Percentiles rank a stretch among this genome's conserved stretches.
phyloP scores from a whole-genome alignment of 2,888 invertebrate species.

The Acronicta leporina region DNA sequence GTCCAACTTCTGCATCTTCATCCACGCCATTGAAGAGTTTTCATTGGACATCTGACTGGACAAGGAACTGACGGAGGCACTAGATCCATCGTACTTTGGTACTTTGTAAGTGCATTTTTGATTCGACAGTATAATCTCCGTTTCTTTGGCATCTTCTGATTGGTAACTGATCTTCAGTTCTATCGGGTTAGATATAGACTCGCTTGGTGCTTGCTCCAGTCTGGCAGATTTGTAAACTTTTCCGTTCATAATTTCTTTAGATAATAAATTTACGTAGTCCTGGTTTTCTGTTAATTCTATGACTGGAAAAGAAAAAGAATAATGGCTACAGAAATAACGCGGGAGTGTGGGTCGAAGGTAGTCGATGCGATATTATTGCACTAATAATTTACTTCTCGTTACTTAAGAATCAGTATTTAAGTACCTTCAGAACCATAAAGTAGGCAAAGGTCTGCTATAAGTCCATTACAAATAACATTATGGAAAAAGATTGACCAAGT shows the following conservation, averaged over 20 bases:
- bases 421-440: too few relatives aligned
- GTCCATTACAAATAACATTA: too few relatives aligned
- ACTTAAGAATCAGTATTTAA: too few relatives aligned
- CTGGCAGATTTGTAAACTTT: slow-evolving; percentile 82
- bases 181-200: slow-evolving; percentile 68
- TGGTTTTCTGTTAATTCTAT: slow-evolving; percentile 90
- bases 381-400: too few relatives aligned
- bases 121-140: slow-evolving; percentile 78
- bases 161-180: slow-evolving; percentile 81
- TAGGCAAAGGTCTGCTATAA: too few relatives aligned
- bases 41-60: slow-evolving; percentile 77
- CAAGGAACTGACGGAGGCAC: slow-evolving; percentile 75
- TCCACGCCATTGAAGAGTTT: slow-evolving; percentile 82
- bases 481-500: too few relatives aligned
- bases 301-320: slow-evolving; percentile 82
- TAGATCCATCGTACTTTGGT: slow-evolving; percentile 72
- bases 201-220: slow-evolving; percentile 60
- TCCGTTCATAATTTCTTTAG: slow-evolving; percentile 90
- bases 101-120: slow-evolving; percentile 82
- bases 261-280: slow-evolving; percentile 82
- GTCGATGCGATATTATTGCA: too few relatives aligned
- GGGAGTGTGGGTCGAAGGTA: too few relatives aligned
- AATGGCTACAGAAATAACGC: not conserved
- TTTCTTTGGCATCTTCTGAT: slow-evolving; percentile 73
- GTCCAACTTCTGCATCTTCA: slow-evolving; percentile 87